These are phyloP conservation scores for Sarotherodon lohbergeri DNA, from an alignment of 2,113 vertebrate genomes.

Conservation along the genomic window DNA sequence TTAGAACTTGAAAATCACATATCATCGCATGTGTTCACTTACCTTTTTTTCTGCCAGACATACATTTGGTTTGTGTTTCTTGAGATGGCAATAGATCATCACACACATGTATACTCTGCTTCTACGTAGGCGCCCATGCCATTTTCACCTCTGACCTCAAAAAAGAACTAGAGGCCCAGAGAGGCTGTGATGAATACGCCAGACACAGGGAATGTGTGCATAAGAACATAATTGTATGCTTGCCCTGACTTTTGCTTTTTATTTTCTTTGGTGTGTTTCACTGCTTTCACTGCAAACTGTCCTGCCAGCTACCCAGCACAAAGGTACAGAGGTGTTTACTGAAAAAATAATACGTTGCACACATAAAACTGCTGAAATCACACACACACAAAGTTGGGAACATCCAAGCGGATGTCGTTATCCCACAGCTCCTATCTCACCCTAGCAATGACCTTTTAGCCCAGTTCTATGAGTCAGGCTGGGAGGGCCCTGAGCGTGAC, in stretches of 20 bases:
- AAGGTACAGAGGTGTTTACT: slow-evolving; percentile 48
- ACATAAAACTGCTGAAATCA: neutral
- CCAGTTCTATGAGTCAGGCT: slow-evolving; percentile 54
- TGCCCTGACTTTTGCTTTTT: slow-evolving; percentile 54
- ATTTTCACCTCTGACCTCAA: slow-evolving; percentile 50
- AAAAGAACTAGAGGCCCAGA: slow-evolving; percentile 4
- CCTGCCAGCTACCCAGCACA: neutral
- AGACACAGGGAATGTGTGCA: slow-evolving; percentile 24
- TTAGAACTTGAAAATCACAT: slow-evolving; percentile 28
- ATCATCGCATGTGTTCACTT: slow-evolving; percentile 50
- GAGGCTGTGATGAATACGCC: slow-evolving; percentile 61
- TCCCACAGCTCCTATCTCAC: slow-evolving; percentile 41
- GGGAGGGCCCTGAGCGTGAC: slow-evolving; percentile 58
- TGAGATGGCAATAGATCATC: slow-evolving; percentile 45
- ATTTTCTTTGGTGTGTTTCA: slow-evolving; percentile 59
- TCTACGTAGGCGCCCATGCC: slow-evolving; percentile 18
- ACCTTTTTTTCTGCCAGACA: slow-evolving; percentile 45
- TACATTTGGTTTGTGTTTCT: slow-evolving; percentile 66
- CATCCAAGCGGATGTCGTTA: slow-evolving; percentile 48
- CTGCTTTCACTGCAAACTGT: slow-evolving; percentile 35
- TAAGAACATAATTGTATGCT: slow-evolving; percentile 11
- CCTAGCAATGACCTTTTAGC: slow-evolving; percentile 44
- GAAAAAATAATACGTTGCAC: slow-evolving; percentile 52
- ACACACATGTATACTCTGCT: neutral
- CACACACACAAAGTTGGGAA: slow-evolving; percentile 7